phyloP scores from a whole-genome alignment of 37 sponge, comb jelly and placozoan genomes.

The Ianthella basta region DNA sequence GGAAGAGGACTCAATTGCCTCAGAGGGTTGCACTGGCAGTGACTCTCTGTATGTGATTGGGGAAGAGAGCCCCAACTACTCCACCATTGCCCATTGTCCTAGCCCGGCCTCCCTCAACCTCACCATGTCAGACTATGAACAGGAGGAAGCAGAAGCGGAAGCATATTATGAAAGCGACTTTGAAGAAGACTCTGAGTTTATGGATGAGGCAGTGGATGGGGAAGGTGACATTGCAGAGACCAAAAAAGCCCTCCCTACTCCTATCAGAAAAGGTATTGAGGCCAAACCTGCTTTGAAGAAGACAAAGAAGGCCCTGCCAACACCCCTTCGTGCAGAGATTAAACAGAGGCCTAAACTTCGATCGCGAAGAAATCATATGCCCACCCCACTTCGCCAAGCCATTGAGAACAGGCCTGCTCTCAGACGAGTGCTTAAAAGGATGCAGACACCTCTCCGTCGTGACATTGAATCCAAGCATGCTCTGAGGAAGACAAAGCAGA shows the following conservation, averaged over 20 bases:
- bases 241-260: conserved; percentile 47
- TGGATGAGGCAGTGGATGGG: conserved; percentile 12
- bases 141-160: too few species aligned
- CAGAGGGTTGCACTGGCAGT: neutral
- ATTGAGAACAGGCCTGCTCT: conserved; percentile 58
- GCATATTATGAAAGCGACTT: neutral
- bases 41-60: neutral
- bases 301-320: conserved; percentile 45
- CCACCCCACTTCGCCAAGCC: conserved; percentile 63
- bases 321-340: conserved; percentile 62
- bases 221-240: conserved; percentile 30
- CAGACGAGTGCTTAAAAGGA: neutral
- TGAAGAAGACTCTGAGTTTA: conserved; percentile 12
- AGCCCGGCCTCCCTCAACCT: neutral
- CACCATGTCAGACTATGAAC: neutral
- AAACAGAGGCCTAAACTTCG: neutral
- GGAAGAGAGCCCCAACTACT: neutral
- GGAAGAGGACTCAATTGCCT: neutral
- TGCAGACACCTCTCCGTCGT: conserved; percentile 59
- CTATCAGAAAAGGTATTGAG: conserved; percentile 37
- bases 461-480: neutral
- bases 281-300: conserved; percentile 33
- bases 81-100: conserved; percentile 16
- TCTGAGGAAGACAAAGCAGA: conserved; percentile 22
- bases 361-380: neutral